These are phyloP conservation scores for Brachirus orientalis DNA, from an alignment of 2,113 vertebrate genomes.

Conservation along the genomic window DNA sequence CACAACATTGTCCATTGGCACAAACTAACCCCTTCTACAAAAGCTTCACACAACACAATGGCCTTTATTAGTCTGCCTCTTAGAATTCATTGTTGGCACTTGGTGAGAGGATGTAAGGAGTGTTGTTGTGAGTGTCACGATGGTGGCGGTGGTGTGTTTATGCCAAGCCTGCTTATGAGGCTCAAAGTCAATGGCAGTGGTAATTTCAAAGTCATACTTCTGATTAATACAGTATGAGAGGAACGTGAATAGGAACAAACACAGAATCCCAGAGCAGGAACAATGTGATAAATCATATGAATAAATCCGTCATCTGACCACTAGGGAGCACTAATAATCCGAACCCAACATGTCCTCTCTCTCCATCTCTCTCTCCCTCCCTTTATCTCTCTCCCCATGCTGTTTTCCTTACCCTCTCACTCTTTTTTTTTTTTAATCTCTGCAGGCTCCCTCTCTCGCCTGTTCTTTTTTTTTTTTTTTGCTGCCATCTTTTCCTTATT, in stretches of 20 bases:
- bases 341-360: conserved; percentile 41
- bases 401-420: conserved; percentile 8
- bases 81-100: conserved; percentile 52
- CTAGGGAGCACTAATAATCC: conserved; percentile 73
- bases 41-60: conserved; percentile 64
- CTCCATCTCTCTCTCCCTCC: conserved; percentile 1
- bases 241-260: conserved; percentile 48
- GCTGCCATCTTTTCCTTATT: conserved; percentile 13
- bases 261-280: conserved; percentile 58
- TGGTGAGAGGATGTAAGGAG: conserved; percentile 11
- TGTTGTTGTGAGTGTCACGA: conserved; percentile 8
- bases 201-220: conserved; percentile 61
- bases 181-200: conserved; percentile 55
- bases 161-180: conserved; percentile 65
- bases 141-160: conserved; percentile 11
- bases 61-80: conserved; percentile 60
- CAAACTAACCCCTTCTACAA: conserved; percentile 46
- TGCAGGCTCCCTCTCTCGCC: conserved; percentile 5
- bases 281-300: conserved; percentile 61
- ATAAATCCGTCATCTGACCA: conserved; percentile 60
- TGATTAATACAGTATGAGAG: conserved; percentile 55
- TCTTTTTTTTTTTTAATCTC: conserved; percentile 3
- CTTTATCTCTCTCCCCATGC: neutral
- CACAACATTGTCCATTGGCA: conserved; percentile 44
- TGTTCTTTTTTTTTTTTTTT: neutral